Base-by-base conservation (phyloP, 2,113 vertebrate genomes). In the Hypanus sabinus region DNA sequence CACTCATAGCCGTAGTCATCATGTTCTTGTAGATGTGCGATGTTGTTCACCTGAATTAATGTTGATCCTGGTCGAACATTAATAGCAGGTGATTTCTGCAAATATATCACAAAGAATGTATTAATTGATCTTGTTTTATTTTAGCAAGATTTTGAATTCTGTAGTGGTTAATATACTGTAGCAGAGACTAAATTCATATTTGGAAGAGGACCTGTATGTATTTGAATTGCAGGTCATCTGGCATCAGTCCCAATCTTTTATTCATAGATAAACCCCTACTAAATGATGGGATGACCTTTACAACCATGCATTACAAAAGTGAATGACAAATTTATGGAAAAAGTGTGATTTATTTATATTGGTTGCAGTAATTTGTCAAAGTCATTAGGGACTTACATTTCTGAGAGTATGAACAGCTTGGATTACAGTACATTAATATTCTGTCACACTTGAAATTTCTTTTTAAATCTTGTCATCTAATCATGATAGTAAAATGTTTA, bases 1-100 rank as follows among this genome's bases (percentile, higher is more conserved):
- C 98, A 99, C 90, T 98, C 98, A 14, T 98, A 99, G 16, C 97
- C 97, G 77, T 97, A 98, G 95, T 98, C 98, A 24, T 97, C 97
- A 71, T 96, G 97, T 81, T 98, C 97, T 4, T 97, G 98, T 3
- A 98, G 97, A 88, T 97, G 96, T 94, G 97, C 96, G 11, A 98
- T 97, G 95, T 95, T 98, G 95, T 98, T 99, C 96, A 99, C 98
- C 94, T 98, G 97, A 95, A 99, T 97, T 95, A 99, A 95, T 65
- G 98, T 99, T 1, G 98, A 97, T 93, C 98, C 97, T 22, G 98
- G 97, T 57, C 97, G 97, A 94, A 98, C 96, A 93, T 97, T 97
- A 93, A 96, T 95, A 95, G 97, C 95, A 95, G 97, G 95, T 1
- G 96, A 96, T 95, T 96, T 97, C 97, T 98, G 96, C 94, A 95